Conservation (phyloP, 2,113 vertebrate genomes). For the Sminthopsis crassicaudata region DNA sequence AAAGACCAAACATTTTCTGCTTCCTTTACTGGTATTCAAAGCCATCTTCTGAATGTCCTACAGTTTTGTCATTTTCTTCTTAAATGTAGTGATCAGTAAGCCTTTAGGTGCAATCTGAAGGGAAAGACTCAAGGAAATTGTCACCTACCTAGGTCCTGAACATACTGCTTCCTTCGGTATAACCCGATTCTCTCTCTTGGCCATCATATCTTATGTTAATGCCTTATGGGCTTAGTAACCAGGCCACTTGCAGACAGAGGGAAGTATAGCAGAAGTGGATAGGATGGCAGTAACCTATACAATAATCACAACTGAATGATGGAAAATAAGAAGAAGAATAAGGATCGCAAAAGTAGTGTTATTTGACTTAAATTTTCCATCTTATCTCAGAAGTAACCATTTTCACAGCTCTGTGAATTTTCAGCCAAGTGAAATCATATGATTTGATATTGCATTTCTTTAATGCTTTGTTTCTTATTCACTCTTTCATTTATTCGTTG, state of each 20-base stretch:
- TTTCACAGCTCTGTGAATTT: constrained; percentile 12
- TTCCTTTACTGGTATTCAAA: neutral
- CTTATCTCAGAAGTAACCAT: neutral
- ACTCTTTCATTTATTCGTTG: neutral
- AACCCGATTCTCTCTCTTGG: neutral
- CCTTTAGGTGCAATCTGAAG: neutral
- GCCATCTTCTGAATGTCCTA: neutral
- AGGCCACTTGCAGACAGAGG: neutral
- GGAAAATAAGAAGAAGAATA: neutral
- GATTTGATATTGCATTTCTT: constrained; percentile 18
- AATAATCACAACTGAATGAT: neutral
- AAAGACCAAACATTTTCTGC: neutral
- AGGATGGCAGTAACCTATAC: neutral
- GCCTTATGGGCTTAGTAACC: neutral
- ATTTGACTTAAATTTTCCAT: constrained; percentile 9
- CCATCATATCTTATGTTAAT: neutral
- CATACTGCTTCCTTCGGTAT: neutral
- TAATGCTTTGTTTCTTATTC: neutral
- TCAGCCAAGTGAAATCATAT: constrained; percentile 25
- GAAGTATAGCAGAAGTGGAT: neutral
- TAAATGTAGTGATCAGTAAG: neutral
- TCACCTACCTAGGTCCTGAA: neutral
- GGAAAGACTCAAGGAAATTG: neutral
- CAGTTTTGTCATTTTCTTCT: neutral
- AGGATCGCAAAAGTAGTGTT: neutral